Evolutionary conservation across 2,888 invertebrate species (phyloP).

Genomic region (Altica lythri): DNA sequence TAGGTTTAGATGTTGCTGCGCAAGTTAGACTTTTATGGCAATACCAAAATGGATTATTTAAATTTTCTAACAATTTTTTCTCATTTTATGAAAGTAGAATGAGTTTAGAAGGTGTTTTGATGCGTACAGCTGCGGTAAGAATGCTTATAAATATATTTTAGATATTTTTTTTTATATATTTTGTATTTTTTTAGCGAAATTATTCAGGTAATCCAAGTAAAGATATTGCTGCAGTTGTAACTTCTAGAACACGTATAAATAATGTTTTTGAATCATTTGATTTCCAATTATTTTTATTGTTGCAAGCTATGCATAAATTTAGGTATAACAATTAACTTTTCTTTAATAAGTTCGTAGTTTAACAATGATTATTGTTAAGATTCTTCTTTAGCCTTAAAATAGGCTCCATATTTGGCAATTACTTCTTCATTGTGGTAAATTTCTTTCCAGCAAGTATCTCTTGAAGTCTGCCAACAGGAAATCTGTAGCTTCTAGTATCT

Average conservation of each 20-base stretch:
- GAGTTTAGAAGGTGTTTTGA: slow-evolving; percentile 40
- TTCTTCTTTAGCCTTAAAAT: no score
- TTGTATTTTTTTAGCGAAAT: slow-evolving; percentile 25
- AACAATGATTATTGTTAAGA: no score
- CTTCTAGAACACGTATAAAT: not conserved
- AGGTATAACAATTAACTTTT: slow-evolving; percentile 36
- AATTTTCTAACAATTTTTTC: not conserved
- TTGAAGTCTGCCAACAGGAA: no score
- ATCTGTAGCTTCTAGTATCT: no score
- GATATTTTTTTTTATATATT: not conserved
- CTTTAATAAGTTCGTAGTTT: no score
- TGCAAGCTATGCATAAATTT: slow-evolving; percentile 45
- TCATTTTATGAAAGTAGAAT: slow-evolving; percentile 41
- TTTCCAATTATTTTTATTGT: slow-evolving; percentile 43
- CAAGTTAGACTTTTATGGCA: slow-evolving; percentile 10
- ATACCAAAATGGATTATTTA: slow-evolving; percentile 8
- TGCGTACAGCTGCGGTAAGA: slow-evolving; percentile 43
- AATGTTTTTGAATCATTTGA: slow-evolving; percentile 44
- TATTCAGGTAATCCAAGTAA: slow-evolving; percentile 28
- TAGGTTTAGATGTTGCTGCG: slow-evolving; percentile 31
- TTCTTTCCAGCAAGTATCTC: no score
- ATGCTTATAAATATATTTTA: not conserved
- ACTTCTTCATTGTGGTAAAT: no score
- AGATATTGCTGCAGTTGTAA: slow-evolving; percentile 4
- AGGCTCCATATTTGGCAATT: no score